Percentiles rank a stretch among this genome's conserved stretches.
phyloP scores from a whole-genome alignment of 30 jellyfish, hydroid and myxozoan species.

The Chironex yamaguchii region DNA sequence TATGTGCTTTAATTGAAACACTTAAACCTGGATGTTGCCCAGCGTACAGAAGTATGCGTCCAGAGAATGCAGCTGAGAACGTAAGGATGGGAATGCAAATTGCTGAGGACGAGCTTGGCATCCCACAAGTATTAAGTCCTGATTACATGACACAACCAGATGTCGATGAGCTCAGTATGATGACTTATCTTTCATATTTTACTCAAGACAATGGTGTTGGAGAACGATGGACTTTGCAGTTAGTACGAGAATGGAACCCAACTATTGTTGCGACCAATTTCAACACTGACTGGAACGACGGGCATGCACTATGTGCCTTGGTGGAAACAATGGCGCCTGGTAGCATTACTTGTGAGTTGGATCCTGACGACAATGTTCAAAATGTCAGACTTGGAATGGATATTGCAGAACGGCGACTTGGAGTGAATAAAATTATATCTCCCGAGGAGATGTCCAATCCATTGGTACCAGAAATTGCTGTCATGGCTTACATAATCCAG shows the following conservation, averaged over 20 bases:
- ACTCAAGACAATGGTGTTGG: constrained; percentile 95
- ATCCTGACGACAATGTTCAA: constrained; percentile 64
- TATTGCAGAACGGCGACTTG: constrained; percentile 80
- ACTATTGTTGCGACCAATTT: constrained; percentile 74
- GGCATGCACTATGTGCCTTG: constrained; percentile 89
- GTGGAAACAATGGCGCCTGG: constrained; percentile 87
- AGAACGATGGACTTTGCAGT: constrained; percentile 72
- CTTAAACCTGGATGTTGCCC: constrained; percentile 90
- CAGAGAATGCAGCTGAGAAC: constrained; percentile 72
- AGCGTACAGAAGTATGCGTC: constrained; percentile 67
- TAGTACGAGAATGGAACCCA: constrained; percentile 72
- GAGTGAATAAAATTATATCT: constrained; percentile 72
- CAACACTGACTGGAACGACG: constrained; percentile 98
- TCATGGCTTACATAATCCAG: constrained; percentile 90
- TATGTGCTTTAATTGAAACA: constrained; percentile 89
- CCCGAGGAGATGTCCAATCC: constrained; percentile 96
- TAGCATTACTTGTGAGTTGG: constrained; percentile 25
- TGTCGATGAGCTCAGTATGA: constrained; percentile 97
- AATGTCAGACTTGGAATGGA: constrained; percentile 84
- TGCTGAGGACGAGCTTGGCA: constrained; percentile 83
- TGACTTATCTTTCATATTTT: constrained; percentile 92
- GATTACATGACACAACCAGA: constrained; percentile 88
- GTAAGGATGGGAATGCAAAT: constrained; percentile 76
- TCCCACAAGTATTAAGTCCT: constrained; percentile 85
- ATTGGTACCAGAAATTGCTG: constrained; percentile 90